Evolutionary conservation across 2,797 vertebrate species (phyloP).

Genomic region (Cryptoprocta ferox): DNA sequence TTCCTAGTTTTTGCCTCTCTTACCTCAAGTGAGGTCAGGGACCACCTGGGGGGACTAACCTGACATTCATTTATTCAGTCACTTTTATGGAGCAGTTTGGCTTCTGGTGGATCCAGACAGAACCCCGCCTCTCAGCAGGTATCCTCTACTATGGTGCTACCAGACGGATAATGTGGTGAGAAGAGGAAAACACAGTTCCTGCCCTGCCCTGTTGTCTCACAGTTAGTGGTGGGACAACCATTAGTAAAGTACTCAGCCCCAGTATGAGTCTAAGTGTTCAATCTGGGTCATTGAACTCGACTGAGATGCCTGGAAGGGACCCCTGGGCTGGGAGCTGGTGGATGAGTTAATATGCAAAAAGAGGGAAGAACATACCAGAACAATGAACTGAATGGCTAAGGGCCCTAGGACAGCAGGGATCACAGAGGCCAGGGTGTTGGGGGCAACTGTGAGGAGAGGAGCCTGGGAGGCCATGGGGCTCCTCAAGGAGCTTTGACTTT

Average conservation of each 20-base stretch:
- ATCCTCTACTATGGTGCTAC: neutral
- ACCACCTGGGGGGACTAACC: neutral
- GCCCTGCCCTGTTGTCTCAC: no score
- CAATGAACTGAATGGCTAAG: neutral
- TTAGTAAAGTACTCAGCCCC: neutral
- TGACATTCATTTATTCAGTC: neutral
- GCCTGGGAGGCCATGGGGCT: neutral
- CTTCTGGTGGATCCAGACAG: neutral
- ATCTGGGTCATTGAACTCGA: neutral
- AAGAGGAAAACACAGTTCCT: neutral
- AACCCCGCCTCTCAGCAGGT: neutral
- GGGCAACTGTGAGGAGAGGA: neutral
- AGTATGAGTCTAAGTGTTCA: neutral
- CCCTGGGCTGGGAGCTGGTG: neutral
- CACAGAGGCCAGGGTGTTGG: neutral
- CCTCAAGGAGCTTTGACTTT: neutral
- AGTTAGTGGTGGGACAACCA: neutral
- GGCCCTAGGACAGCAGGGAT: neutral
- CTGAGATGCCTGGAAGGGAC: neutral
- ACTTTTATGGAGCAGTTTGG: neutral
- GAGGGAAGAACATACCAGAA: neutral
- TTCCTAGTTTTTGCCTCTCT: neutral
- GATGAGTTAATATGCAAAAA: neutral
- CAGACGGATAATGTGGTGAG: neutral
- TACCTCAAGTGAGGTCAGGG: neutral